Base-by-base conservation (phyloP, 1,140 invertebrate genomes). In the Drosophila asahinai region DNA sequence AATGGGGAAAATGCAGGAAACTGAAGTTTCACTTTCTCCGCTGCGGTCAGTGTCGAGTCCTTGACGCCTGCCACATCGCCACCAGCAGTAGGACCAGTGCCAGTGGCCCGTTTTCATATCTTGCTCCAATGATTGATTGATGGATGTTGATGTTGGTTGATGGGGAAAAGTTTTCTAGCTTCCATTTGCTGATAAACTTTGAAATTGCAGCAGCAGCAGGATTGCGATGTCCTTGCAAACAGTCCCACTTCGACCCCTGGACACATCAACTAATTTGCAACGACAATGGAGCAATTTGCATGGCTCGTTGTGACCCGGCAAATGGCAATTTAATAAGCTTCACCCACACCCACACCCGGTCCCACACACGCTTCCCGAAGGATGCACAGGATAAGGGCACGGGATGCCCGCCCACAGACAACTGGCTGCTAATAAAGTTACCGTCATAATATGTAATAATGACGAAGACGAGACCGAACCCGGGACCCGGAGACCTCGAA, bases 301-400 rank as follows among this genome's bases (percentile, higher is more conserved):
- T 72, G 42, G 59, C 47, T 27, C 49, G 70, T 51, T 78, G 43
- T 40, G 70, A 54, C 25, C 48, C 40, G 43, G 22, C 62, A 54
- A 77, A 86, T 68, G 66, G 73, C 67, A 84, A 83, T 81, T 73
- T 78, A 83, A 83, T 86, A 84, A 77, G 82, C 59, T 58, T 47
- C 25, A 54, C 66, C 36, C 36, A 38, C 12, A 12, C 12, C 11
- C 36, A 36, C 36, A 47, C 45, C 36, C 48, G 38, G 1, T 45
- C 11, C 36, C 5, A 40, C 36, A 12, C 11, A 14, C 17, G 19
- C 19, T 17, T 17, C 40, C 40, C 11, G 27, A 54, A 40, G 33
- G 42, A 42, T 55, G 38, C 55, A 42, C 55, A 25, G 63, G 58
- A 66, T 66, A 63, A 59, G n/a, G 22, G 22, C 22, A 25, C 22